Evolutionary conservation across 2,797 vertebrate genomes (phyloP).

Genomic region (Sebastes nivosus): DNA sequence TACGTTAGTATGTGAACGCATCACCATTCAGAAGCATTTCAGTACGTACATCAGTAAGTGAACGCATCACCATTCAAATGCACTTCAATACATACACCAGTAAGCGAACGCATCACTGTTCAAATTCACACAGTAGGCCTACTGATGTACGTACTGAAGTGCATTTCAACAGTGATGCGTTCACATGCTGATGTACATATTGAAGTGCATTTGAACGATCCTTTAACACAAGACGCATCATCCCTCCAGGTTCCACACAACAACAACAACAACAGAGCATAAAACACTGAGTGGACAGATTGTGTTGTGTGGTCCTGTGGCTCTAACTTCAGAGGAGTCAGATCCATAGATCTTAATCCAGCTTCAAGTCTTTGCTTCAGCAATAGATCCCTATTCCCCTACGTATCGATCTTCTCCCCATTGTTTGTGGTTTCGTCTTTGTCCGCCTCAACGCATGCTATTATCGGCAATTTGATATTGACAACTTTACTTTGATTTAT

Average conservation of each 20-base stretch:
- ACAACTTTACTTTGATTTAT: constrained; percentile 27
- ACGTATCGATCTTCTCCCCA: constrained; percentile 10
- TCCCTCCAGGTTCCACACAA: not conserved
- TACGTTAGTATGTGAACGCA: no score
- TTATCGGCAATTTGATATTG: constrained; percentile 25
- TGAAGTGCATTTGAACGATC: not conserved
- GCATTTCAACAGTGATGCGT: not conserved
- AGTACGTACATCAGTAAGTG: no score
- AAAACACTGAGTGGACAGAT: constrained; percentile 9
- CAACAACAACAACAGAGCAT: not conserved
- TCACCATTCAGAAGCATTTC: no score
- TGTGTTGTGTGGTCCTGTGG: not conserved
- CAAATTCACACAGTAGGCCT: no score
- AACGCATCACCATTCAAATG: no score
- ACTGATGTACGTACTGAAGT: not conserved
- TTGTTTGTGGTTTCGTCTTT: constrained; percentile 32
- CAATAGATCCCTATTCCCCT: constrained; percentile 13
- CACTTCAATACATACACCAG: no score
- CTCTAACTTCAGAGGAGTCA: constrained; percentile 6
- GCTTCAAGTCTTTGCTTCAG: constrained; percentile 13
- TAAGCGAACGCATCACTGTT: no score
- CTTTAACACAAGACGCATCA: not conserved
- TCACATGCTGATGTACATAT: not conserved
- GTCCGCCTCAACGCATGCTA: not conserved
- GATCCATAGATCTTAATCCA: constrained; percentile 28